Conservation (phyloP, 1,140 invertebrate species). For the Drosophila truncata region DNA sequence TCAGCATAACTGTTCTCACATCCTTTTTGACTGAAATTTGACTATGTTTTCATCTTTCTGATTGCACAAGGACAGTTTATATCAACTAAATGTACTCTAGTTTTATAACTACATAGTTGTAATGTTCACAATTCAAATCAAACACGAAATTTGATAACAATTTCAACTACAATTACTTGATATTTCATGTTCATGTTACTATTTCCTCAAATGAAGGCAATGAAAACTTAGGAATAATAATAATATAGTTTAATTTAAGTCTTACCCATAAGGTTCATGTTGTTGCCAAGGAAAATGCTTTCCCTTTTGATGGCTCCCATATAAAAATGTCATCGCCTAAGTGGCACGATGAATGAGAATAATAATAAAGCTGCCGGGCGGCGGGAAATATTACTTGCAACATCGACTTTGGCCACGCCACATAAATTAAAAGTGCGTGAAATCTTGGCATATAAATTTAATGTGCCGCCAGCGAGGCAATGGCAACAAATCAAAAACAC, state of each 20-base stretch:
- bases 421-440: constrained; percentile 79
- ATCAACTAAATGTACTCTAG: constrained; percentile 14
- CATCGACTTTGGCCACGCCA: constrained; percentile 67
- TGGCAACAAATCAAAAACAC: constrained; percentile 70
- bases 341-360: constrained; percentile 29
- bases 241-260: constrained; percentile 14
- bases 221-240: background rate
- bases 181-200: no score
- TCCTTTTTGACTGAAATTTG: background rate
- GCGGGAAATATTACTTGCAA: constrained; percentile 65
- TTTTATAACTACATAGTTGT: constrained; percentile 6
- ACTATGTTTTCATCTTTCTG: background rate
- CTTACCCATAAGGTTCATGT: background rate
- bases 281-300: constrained; percentile 18
- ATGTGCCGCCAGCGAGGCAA: constrained; percentile 62
- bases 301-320: constrained; percentile 33
- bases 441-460: constrained; percentile 76
- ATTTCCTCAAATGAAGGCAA: background rate
- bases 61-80: constrained; percentile 18
- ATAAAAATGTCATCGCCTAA: constrained; percentile 56
- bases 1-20: background rate
- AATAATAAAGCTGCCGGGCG: constrained; percentile 68
- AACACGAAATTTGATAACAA: constrained; percentile 4
- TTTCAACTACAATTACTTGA: background rate
- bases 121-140: constrained; percentile 8